These are phyloP conservation scores for Sprattus sprattus DNA, from an alignment of 2,113 vertebrate genomes.

Conservation along the genomic window DNA sequence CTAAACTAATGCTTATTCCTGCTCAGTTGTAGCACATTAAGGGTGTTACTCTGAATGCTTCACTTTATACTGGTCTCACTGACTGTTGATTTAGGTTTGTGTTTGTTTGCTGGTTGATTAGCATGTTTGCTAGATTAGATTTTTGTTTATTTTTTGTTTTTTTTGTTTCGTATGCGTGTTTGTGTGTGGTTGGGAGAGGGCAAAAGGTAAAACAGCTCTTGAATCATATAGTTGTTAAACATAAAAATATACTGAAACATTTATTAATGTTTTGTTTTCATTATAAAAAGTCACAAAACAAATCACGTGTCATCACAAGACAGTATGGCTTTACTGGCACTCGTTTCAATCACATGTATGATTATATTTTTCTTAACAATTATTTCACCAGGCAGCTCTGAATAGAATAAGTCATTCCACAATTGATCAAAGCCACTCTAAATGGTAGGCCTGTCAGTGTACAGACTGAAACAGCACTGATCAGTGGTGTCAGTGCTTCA, in stretches of 20 bases:
- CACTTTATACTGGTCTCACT: not conserved
- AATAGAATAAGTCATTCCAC: not conserved
- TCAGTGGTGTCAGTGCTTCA: not conserved
- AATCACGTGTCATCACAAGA: not conserved
- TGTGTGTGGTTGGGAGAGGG: constrained; percentile 20
- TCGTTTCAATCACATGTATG: not conserved
- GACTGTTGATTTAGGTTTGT: not conserved
- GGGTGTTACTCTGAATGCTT: not conserved
- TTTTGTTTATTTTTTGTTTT: too few species aligned
- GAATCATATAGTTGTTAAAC: too few species aligned
- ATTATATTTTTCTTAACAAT: too few species aligned
- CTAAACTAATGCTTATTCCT: not conserved
- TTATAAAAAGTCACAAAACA: not conserved
- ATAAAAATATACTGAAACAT: not conserved
- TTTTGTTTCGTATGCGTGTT: not conserved
- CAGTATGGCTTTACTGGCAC: not conserved
- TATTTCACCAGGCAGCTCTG: not conserved
- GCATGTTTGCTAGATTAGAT: too few species aligned
- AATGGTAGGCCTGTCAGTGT: not conserved
- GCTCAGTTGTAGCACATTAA: too few species aligned
- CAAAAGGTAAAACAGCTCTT: too few species aligned
- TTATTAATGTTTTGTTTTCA: not conserved
- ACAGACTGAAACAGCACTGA: not conserved
- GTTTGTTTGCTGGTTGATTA: not conserved
- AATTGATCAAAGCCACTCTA: not conserved